These are phyloP conservation scores for Callithrix jacchus DNA, from an alignment of 2,113 vertebrate genomes.

Conservation along the genomic window DNA sequence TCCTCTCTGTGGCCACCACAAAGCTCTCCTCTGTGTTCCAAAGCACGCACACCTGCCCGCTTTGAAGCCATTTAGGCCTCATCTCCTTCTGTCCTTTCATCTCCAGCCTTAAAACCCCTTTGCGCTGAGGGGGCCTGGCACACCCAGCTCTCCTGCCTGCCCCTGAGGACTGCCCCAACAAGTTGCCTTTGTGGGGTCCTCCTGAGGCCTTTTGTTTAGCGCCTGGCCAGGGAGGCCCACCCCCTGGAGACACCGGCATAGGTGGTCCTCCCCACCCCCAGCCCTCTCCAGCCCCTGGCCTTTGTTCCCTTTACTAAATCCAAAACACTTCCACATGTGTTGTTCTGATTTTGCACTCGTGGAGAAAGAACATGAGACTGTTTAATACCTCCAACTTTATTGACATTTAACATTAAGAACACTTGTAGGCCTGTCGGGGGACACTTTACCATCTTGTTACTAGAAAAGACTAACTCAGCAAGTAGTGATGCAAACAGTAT, in stretches of 20 bases:
- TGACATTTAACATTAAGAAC: not conserved
- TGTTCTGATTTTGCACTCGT: not conserved
- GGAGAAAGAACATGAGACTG: not conserved
- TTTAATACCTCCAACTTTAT: not conserved
- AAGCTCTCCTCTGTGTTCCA: not conserved
- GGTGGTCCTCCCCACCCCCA: too few relatives aligned
- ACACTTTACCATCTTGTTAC: not conserved
- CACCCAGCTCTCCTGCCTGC: fast-evolving
- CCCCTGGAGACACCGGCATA: not conserved
- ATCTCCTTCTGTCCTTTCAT: not conserved
- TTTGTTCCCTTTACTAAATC: not conserved
- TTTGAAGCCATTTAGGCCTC: not conserved
- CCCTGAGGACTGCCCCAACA: too few relatives aligned
- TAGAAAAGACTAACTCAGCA: not conserved
- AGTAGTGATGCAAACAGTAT: not conserved
- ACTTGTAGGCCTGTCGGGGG: not conserved
- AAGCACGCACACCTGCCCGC: fast-evolving
- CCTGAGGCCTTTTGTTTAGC: not conserved
- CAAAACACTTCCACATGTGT: not conserved
- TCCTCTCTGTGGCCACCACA: fast-evolving
- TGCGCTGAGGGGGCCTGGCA: not conserved
- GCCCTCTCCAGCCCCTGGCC: not conserved
- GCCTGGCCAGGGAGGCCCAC: not conserved
- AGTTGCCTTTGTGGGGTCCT: not conserved
- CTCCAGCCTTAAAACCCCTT: not conserved